Percentiles rank a stretch among this genome's conserved stretches.
Conservation (phyloP, 2,888 invertebrate species). For the Ceraclea dissimilis region DNA sequence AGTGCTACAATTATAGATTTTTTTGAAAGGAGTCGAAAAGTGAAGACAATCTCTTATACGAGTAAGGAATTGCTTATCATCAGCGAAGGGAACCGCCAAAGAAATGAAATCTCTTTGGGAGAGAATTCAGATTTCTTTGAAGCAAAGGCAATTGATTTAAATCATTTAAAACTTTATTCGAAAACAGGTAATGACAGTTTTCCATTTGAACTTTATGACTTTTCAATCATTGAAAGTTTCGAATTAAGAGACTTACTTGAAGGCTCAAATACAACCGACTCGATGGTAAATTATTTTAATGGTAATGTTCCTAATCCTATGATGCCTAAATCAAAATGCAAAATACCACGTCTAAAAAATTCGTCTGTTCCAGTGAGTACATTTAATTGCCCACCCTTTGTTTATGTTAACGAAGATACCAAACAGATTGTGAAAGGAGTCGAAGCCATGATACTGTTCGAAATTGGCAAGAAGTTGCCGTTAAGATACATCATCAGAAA, state of each 20-base stretch:
- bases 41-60: neutral
- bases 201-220: neutral
- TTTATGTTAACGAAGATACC: neutral
- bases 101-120: neutral
- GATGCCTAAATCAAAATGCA: neutral
- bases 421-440: neutral
- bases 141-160: neutral
- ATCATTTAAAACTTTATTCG: neutral
- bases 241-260: neutral
- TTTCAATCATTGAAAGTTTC: neutral
- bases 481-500: neutral
- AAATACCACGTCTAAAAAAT: neutral
- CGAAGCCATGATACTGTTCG: neutral
- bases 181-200: neutral
- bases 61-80: neutral
- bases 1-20: neutral
- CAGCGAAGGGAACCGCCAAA: neutral
- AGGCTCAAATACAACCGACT: neutral
- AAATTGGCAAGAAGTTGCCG: neutral
- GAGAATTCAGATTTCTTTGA: neutral
- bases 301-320: neutral
- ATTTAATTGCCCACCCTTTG: constrained; percentile 6
- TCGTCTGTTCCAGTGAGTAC: neutral
- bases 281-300: neutral
- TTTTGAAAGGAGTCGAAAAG: neutral